Evolutionary conservation across 2,113 vertebrate species (phyloP).

Genomic region (Varanus salvator): DNA sequence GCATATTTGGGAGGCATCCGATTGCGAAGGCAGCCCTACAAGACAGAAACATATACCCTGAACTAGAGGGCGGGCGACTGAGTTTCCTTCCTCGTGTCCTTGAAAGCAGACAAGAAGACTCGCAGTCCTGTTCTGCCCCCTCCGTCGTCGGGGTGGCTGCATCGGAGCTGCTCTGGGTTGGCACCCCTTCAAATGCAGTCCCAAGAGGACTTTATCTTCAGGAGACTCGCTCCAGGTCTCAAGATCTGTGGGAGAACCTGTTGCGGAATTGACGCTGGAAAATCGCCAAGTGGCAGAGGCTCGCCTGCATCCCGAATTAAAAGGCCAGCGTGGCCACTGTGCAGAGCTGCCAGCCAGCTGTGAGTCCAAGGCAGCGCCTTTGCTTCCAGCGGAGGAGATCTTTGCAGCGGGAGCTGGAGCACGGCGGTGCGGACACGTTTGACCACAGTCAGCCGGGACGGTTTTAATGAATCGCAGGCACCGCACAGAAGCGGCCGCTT

Average conservation of each 20-base stretch:
- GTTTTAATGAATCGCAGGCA: background rate
- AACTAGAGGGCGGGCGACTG: background rate
- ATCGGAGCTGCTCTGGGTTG: background rate
- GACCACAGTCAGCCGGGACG: no score
- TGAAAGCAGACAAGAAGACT: background rate
- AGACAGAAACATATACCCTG: no score
- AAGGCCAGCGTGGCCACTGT: no score
- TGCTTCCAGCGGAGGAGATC: background rate
- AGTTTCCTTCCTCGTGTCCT: background rate
- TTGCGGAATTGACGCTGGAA: background rate
- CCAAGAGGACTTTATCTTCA: background rate
- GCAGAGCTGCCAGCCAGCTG: no score
- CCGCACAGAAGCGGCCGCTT: background rate
- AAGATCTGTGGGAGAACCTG: background rate
- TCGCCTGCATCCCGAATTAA: background rate
- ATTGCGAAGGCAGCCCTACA: no score
- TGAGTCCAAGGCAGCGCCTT: background rate
- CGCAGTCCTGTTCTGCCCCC: no score
- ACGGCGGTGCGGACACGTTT: background rate
- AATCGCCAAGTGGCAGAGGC: background rate
- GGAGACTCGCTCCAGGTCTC: background rate
- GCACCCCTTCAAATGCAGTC: background rate
- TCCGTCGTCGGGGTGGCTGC: no score
- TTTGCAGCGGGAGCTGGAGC: background rate
- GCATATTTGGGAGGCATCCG: no score